Conservation (phyloP, 1,140 invertebrate genomes). For the Drosophila truncata region DNA sequence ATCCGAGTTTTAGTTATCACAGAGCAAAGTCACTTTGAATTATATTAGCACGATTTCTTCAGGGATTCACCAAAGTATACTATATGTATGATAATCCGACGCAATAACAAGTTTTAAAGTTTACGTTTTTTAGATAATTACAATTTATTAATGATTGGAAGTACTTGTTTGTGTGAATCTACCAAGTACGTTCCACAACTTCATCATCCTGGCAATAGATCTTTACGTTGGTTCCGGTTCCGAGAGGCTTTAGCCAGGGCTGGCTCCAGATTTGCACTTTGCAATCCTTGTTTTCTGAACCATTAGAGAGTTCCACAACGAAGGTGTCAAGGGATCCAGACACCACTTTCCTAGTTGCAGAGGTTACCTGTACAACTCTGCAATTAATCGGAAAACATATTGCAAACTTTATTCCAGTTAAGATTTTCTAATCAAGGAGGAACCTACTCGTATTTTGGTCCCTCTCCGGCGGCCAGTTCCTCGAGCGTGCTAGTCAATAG, state of each 20-base stretch:
- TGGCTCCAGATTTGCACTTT: constrained; percentile 7
- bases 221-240: constrained; percentile 1
- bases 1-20: constrained; percentile 6
- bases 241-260: not conserved
- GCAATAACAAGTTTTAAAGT: constrained; percentile 2
- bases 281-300: constrained; percentile 6
- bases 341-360: not conserved
- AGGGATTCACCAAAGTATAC: constrained; percentile 1
- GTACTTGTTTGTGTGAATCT: not conserved
- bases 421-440: too few relatives aligned
- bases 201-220: constrained; percentile 6
- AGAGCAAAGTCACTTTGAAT: not conserved
- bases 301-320: not conserved
- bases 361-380: not conserved
- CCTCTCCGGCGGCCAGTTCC: constrained; percentile 51
- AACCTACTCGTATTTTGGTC: constrained; percentile 51
- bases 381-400: too few relatives aligned
- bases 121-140: not conserved
- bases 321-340: not conserved
- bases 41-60: not conserved
- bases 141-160: not conserved
- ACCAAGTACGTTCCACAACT: constrained; percentile 7
- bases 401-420: too few relatives aligned
- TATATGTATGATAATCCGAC: not conserved
- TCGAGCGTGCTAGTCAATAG: constrained; percentile 25